Base-by-base conservation (phyloP, 2,888 invertebrate genomes). In the Trachelus troglodyta region DNA sequence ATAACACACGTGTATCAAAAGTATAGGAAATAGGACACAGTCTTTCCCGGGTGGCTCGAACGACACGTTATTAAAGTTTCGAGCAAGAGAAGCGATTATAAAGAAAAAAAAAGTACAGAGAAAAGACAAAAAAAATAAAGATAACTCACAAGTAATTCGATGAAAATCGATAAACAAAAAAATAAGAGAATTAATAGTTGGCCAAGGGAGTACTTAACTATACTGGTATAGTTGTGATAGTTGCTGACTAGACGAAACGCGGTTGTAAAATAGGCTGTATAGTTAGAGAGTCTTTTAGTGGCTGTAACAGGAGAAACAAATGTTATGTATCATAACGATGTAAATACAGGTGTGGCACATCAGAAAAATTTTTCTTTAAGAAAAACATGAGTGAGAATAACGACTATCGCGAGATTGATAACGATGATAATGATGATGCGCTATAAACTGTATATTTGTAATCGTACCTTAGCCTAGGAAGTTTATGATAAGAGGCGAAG, bases 191-290 rank as follows among this genome's bases (percentile, higher is more conserved):
- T 56, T 9, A 56, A 56, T 56, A 56, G 23, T 56, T 23, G 23
- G 56, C 56, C 56, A 23, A 56, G 56, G 15, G 56, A 56, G 56
- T 56, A 56, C 56, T 56, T 56, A 56, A 56, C 56, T 56, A 23
- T 56, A 56, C 56, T 2, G 2, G 56, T 56, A 69, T 74, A 75
- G 69, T 77, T 77, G 77, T 75, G 69, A 74, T 74, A 75, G 74
- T 69, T 77, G 77, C 77, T 77, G 77, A 75, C 77, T 77, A 77
- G 77, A 77, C 4, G 71, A 77, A 75, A 75, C 75, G 69, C 40
- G 75, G 74, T 69, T 75, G 77, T 75, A 69, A 75, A 69, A 75
- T 77, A 77, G 77, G 75, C 77, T 77, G 75, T 77, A 77, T 74
- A 75, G 69, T 75, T 56, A 56, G 23, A 40, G 15, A 56, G 56